Conservation (phyloP, 2,113 vertebrate genomes). For the Megaceryle torquata region DNA sequence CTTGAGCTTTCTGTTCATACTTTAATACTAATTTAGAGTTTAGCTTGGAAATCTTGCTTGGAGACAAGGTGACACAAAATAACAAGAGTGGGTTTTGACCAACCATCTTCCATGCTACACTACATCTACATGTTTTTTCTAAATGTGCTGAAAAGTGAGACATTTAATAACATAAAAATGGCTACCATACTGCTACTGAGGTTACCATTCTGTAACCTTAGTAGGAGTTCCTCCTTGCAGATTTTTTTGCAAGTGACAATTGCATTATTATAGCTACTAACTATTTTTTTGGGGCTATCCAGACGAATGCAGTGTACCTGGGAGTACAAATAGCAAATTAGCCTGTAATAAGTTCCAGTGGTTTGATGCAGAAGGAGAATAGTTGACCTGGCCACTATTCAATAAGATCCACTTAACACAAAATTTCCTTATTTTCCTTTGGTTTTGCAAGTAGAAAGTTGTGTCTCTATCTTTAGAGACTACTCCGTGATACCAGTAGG, state of each 20-base stretch:
- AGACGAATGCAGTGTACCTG: background rate
- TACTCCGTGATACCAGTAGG: background rate
- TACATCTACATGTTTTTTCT: background rate
- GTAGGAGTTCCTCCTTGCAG: background rate
- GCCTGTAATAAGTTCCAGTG: background rate
- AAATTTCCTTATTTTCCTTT: background rate
- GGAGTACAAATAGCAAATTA: background rate
- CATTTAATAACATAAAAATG: background rate
- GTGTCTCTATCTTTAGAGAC: background rate
- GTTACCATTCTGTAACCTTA: background rate
- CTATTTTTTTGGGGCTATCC: background rate
- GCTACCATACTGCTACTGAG: background rate
- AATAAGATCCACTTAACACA: background rate
- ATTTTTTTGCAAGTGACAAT: slow-evolving; percentile 13
- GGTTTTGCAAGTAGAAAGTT: background rate
- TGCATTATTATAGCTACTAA: background rate
- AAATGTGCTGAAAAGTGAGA: background rate
- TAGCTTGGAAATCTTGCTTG: background rate
- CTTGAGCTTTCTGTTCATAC: background rate
- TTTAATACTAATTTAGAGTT: background rate
- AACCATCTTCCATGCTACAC: background rate
- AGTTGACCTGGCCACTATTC: background rate
- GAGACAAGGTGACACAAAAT: slow-evolving; percentile 2
- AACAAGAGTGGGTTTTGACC: slow-evolving; percentile 39
- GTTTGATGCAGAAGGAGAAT: background rate